A percentile compares a stretch with the other conserved stretches of the same genome.
Evolutionary conservation across 2,113 vertebrate species (phyloP).

Genomic region (Perca fluviatilis): DNA sequence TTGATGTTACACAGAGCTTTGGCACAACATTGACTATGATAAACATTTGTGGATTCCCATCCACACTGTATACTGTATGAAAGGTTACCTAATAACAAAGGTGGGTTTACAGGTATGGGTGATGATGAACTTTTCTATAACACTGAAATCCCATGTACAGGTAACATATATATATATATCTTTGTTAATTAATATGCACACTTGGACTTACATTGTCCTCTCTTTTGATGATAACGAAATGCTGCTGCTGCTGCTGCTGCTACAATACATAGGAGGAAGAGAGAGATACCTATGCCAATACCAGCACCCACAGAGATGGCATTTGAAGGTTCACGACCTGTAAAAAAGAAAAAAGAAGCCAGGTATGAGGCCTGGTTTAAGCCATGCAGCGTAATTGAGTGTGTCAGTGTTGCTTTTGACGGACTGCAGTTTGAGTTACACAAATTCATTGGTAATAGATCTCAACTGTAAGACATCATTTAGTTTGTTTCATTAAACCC

Average conservation of each 20-base stretch:
- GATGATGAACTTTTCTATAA: background rate
- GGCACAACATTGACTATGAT: background rate
- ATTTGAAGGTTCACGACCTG: background rate
- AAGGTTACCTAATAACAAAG: background rate
- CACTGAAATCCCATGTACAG: background rate
- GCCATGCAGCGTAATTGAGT: background rate
- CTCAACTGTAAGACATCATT: background rate
- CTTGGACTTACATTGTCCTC: background rate
- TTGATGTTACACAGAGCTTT: background rate
- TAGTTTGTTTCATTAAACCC: background rate
- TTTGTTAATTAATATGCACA: too few species aligned
- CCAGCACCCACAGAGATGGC: too few species aligned
- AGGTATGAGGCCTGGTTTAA: background rate
- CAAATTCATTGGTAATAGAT: background rate
- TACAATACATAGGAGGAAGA: fast-evolving
- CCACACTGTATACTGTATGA: background rate
- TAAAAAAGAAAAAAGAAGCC: background rate
- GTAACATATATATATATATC: too few species aligned
- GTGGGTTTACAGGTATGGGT: background rate
- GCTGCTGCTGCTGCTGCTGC: too few species aligned
- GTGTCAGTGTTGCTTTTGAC: background rate
- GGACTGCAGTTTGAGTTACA: background rate
- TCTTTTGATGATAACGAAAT: background rate
- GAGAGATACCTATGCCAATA: too few species aligned
- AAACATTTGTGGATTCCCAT: too few species aligned